Evolutionary conservation across 1,140 invertebrate species (phyloP).

Genomic region (Aplysia californica): DNA sequence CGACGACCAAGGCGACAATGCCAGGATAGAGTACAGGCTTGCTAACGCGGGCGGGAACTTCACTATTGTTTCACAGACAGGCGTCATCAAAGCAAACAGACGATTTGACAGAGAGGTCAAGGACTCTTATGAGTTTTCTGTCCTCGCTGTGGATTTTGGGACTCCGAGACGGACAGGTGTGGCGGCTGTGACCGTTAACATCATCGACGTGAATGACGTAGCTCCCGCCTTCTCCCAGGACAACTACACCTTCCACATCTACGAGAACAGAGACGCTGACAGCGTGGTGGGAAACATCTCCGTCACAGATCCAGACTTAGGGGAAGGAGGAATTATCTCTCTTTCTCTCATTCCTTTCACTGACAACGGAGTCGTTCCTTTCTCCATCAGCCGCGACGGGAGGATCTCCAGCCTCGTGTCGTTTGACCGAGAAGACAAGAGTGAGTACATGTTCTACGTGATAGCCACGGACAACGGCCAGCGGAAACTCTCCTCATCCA

Average conservation of each 20-base stretch:
- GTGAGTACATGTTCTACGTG: conserved; percentile 83
- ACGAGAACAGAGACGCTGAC: conserved; percentile 30
- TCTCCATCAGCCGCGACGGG: conserved; percentile 21
- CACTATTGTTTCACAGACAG: conserved; percentile 12
- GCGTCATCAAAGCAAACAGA: conserved; percentile 32
- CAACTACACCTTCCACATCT: conserved; percentile 33
- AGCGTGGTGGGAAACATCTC: conserved; percentile 33
- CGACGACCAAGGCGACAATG: conserved; percentile 38
- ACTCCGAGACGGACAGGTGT: conserved; percentile 30
- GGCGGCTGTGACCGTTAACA: conserved; percentile 35
- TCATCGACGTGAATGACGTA: conserved; percentile 50
- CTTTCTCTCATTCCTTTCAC: conserved; percentile 3
- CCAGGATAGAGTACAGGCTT: conserved; percentile 39
- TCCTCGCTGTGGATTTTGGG: conserved; percentile 46
- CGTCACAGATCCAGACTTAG: conserved; percentile 30
- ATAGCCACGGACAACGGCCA: conserved; percentile 91
- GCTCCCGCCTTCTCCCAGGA: conserved; percentile 31
- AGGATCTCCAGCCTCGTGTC: neutral
- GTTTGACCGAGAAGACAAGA: conserved; percentile 85
- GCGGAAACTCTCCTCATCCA: conserved; percentile 87
- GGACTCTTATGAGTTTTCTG: conserved; percentile 33
- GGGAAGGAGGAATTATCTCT: neutral
- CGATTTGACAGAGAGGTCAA: conserved; percentile 40
- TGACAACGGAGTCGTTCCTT: conserved; percentile 9
- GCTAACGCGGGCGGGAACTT: conserved; percentile 11